A percentile compares a stretch with the other conserved stretches of the same genome.
Conservation (phyloP, 2,888 invertebrate species). For the Alloscopus bannaensis region DNA sequence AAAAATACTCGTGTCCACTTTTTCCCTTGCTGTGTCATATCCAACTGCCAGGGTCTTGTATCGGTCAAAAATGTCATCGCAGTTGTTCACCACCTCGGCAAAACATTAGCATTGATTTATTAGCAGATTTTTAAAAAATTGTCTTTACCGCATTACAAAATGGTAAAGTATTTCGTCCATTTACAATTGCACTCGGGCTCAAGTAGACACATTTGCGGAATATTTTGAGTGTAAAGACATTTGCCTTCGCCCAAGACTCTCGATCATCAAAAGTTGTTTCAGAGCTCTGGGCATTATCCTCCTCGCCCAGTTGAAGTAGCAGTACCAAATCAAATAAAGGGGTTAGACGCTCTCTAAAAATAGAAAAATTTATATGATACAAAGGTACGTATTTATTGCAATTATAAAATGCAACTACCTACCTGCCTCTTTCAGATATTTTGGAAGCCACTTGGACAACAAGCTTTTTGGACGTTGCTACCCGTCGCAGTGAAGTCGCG, state of each 20-base stretch:
- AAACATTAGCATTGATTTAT: neutral
- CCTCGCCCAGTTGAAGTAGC: neutral
- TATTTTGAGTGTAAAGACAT: neutral
- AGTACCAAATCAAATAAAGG: neutral
- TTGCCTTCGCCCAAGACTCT: neutral
- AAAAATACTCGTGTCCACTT: neutral
- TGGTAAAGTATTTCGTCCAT: neutral
- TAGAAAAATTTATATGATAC: neutral
- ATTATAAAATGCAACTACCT: neutral
- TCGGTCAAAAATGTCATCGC: slow-evolving; percentile 36
- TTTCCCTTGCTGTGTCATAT: no score
- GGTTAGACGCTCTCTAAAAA: neutral
- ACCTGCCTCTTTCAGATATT: neutral
- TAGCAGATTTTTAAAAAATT: neutral
- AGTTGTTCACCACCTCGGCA: slow-evolving; percentile 33
- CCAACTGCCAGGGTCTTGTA: neutral
- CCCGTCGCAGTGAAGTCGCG: neutral
- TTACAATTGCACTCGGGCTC: neutral
- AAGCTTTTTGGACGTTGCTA: neutral
- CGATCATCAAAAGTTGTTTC: no score
- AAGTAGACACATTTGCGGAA: slow-evolving; percentile 3
- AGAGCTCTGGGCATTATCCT: no score
- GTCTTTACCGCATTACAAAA: neutral
- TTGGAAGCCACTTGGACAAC: neutral
- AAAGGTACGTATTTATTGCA: neutral